Base-by-base conservation (phyloP, 2,797 vertebrate genomes). In the Gadopsis bispinosus region DNA sequence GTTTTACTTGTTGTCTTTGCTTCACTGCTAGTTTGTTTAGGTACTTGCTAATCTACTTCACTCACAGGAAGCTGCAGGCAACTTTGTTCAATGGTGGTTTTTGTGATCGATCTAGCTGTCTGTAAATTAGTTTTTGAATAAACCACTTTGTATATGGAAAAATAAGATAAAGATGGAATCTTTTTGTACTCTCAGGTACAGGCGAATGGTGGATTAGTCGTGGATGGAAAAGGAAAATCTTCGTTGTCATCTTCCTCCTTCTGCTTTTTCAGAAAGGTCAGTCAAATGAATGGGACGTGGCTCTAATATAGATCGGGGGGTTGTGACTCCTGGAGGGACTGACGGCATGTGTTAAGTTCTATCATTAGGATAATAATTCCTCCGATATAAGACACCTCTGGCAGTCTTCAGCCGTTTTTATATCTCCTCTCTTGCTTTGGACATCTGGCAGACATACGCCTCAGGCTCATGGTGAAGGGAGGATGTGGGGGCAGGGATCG, bases 381-480 rank as follows among this genome's bases (percentile, higher is more conserved):
- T 86, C 62, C 79, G 86, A 93, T 91, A 90, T 90, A 90, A 90
- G 90, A 92, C 91, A 93, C 93, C 91, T 90, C 92, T 91, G 88
- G 79, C 87, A 82, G 82, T 67, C 73, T 55, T 90, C 75, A 62
- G 72, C 69, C 63, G 81, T 90, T 91, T 39, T 94, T 83, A 90
- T 90, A 88, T 73, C 77, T 88, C 58, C 60, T 33, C 53, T 69
- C 71, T 87, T 77, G 71, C 84, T 84, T 37, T 73, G 76, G 91
- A 95, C 95, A 96, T 95, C 93, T 96, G 95, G 91, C 83, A 89
- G 90, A 91, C 95, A 95, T 89, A 91, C 93, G 87, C 84, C 87
- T 62, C 39, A 61, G 86, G 87, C 86, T 84, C 77, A 39, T 7
- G 73, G 77, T 5, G 31, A 68, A 80, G 79, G 69, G 79, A 88